These are phyloP conservation scores for Embiotoca jacksoni DNA, from an alignment of 2,113 vertebrate species.

Conservation along the genomic window DNA sequence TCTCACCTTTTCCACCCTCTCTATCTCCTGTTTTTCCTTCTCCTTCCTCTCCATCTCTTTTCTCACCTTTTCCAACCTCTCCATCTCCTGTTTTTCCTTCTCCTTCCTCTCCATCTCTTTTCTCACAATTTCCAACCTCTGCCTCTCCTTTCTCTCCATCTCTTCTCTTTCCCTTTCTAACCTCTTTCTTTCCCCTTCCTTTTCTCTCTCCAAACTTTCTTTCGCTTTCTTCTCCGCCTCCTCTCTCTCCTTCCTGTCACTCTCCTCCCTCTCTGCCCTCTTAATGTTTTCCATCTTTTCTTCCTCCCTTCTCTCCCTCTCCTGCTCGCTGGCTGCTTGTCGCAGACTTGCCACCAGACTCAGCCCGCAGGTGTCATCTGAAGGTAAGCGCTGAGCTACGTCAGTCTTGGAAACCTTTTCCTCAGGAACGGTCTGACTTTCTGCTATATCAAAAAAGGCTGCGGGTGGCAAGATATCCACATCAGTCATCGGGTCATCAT, in stretches of 20 bases:
- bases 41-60: neutral
- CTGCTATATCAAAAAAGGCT: conserved; percentile 47
- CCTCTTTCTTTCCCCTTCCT: neutral
- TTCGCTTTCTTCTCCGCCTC: neutral
- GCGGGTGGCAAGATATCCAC: conserved; percentile 51
- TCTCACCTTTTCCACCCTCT: neutral
- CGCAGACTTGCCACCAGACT: conserved; percentile 71
- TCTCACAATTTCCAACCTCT: conserved; percentile 5
- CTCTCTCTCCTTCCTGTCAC: too few species aligned
- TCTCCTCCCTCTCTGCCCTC: neutral
- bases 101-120: neutral
- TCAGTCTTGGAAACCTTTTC: conserved; percentile 5
- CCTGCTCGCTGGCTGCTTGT: conserved; percentile 70
- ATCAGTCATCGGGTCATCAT: conserved; percentile 16
- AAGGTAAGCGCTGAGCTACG: neutral
- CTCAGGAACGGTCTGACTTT: conserved; percentile 6
- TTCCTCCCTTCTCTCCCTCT: conserved; percentile 40
- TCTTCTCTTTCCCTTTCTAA: neutral
- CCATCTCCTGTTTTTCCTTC: neutral
- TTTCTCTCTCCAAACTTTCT: neutral
- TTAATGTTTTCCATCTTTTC: neutral
- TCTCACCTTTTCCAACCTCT: neutral
- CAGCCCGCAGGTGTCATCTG: neutral
- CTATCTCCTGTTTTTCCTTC: neutral
- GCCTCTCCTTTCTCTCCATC: neutral